Percentiles rank a stretch among this genome's conserved stretches.
Evolutionary conservation across 2,888 invertebrate genomes (phyloP).

Genomic region (Heliconius cydno): DNA sequence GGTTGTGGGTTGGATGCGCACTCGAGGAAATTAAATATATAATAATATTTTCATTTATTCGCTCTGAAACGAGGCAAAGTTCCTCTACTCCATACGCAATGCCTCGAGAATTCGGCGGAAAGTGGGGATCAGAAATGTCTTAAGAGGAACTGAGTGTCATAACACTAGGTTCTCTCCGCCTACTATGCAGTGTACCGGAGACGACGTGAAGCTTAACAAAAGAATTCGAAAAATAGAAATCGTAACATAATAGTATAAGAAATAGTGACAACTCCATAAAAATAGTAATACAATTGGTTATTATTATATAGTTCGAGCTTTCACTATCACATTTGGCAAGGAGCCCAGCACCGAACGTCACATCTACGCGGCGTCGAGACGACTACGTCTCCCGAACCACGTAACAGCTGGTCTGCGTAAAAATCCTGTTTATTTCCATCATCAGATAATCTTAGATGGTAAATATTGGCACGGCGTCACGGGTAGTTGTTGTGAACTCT

Average conservation of each 20-base stretch:
- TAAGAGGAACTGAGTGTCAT: too few relatives aligned
- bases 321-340: constrained; percentile 50
- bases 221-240: too few relatives aligned
- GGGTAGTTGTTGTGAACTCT: neutral
- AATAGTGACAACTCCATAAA: constrained; percentile 1
- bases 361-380: constrained; percentile 30
- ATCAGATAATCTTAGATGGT: constrained; percentile 33
- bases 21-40: too few relatives aligned
- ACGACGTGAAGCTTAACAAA: neutral
- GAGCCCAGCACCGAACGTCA: constrained; percentile 45
- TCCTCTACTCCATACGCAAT: neutral
- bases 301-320: constrained; percentile 38
- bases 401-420: constrained; percentile 36
- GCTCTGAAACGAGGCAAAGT: neutral
- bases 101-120: neutral
- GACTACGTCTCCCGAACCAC: constrained; percentile 37
- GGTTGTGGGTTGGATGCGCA: too few relatives aligned
- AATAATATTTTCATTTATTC: neutral
- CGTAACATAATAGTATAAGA: too few relatives aligned
- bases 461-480: constrained; percentile 36
- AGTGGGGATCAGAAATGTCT: neutral
- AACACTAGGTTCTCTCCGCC: neutral
- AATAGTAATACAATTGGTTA: neutral
- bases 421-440: constrained; percentile 40
- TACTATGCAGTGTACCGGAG: neutral